A percentile compares a stretch with the other conserved stretches of the same genome.
Evolutionary conservation across 2,113 vertebrate genomes (phyloP).

Genomic region (Sclerurus mexicanus): DNA sequence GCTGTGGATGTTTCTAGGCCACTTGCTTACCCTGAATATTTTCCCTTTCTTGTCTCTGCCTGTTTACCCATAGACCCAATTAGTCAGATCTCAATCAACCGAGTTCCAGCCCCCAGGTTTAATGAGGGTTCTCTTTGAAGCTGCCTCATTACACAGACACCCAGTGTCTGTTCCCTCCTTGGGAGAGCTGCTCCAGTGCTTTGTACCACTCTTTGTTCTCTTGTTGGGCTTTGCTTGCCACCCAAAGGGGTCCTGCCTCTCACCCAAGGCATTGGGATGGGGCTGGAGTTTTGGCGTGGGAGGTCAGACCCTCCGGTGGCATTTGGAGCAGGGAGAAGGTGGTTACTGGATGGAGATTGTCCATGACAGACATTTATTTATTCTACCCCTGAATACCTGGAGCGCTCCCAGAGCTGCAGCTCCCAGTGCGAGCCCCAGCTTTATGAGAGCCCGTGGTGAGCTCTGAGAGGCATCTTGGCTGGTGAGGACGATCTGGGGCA

Average conservation of each 20-base stretch:
- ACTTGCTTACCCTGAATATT: not conserved
- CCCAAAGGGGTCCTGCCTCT: not conserved
- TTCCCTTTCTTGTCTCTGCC: not conserved
- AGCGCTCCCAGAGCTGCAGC: rapidly evolving
- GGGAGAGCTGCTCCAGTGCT: not conserved
- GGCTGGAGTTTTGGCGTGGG: rapidly evolving
- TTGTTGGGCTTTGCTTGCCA: not conserved
- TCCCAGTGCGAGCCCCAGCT: not conserved
- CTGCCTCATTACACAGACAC: not conserved
- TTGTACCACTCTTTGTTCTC: not conserved
- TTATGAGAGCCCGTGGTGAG: rapidly evolving
- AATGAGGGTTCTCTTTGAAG: not conserved
- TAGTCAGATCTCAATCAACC: not conserved
- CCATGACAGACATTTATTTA: not conserved
- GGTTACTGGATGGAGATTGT: rapidly evolving
- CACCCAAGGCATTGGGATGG: rapidly evolving
- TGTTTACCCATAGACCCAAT: not conserved
- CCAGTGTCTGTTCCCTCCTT: not conserved
- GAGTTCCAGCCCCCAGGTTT: not conserved
- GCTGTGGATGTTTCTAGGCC: not conserved
- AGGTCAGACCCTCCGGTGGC: rapidly evolving
- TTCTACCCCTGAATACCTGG: rapidly evolving
- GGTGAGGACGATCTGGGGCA: rapidly evolving
- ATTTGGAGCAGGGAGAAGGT: rapidly evolving
- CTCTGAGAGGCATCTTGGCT: not conserved